These are phyloP conservation scores for Cephalopterus ornatus DNA, from an alignment of 2,113 vertebrate genomes.

Conservation along the genomic window DNA sequence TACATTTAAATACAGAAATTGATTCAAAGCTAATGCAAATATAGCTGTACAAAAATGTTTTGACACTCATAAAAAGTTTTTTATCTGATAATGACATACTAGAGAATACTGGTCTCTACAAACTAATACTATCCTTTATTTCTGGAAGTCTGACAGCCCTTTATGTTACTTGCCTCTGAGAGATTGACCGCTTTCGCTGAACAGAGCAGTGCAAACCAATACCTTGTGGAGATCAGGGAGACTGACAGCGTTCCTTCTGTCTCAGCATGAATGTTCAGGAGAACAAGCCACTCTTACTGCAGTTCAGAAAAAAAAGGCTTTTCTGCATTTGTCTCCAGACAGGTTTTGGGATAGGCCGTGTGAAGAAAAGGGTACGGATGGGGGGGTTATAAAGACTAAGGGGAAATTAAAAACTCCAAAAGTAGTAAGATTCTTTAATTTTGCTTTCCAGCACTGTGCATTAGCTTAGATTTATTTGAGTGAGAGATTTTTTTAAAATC, in stretches of 20 bases:
- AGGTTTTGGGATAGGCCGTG: not conserved
- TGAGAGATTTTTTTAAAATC: not conserved
- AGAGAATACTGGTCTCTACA: not conserved
- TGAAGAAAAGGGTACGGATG: not conserved
- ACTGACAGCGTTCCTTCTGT: not conserved
- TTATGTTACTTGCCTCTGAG: not conserved
- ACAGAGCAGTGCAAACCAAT: not conserved
- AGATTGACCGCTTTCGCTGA: not conserved
- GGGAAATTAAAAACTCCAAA: not conserved
- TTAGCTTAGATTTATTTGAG: not conserved
- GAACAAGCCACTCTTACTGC: not conserved
- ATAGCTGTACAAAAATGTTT: not conserved
- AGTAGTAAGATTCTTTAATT: not conserved
- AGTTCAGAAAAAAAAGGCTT: not conserved
- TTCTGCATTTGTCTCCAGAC: not conserved
- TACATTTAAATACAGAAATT: not conserved
- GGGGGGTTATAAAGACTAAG: not conserved
- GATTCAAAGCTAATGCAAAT: not conserved
- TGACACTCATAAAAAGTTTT: not conserved
- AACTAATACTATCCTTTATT: not conserved
- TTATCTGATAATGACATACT: not conserved
- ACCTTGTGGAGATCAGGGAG: not conserved
- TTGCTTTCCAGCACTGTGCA: not conserved
- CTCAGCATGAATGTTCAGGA: not conserved
- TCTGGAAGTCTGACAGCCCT: not conserved